These are phyloP conservation scores for Psittacula echo DNA, from an alignment of 2,797 vertebrate genomes.

Conservation along the genomic window DNA sequence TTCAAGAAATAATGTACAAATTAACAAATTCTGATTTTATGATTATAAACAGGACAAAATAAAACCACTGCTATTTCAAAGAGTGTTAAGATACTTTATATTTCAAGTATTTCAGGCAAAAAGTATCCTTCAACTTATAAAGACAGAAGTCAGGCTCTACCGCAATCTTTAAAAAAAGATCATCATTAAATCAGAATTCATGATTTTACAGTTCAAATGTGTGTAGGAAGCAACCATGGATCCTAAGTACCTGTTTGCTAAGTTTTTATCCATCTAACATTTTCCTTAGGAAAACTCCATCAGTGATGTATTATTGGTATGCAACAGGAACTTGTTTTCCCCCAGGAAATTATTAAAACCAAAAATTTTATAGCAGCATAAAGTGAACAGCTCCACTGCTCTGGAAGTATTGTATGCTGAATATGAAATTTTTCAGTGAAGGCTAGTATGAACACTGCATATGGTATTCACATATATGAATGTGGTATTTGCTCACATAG, in stretches of 20 bases:
- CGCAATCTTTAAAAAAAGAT: neutral
- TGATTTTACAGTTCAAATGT: neutral
- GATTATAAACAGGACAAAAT: neutral
- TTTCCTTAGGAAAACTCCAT: neutral
- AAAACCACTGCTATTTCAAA: neutral
- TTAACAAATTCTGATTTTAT: neutral
- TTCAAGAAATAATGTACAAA: neutral
- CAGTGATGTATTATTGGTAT: neutral
- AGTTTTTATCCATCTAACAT: neutral
- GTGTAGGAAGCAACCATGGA: neutral
- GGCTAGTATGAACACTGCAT: neutral
- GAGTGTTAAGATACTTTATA: neutral
- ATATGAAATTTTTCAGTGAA: neutral
- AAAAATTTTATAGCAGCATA: neutral
- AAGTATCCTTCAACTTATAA: neutral
- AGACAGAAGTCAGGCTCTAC: neutral
- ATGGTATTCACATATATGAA: neutral
- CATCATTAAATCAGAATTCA: neutral
- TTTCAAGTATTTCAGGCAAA: neutral
- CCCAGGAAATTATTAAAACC: neutral
- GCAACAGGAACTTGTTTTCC: neutral
- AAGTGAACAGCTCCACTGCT: neutral
- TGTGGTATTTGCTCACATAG: neutral
- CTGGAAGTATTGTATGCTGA: neutral
- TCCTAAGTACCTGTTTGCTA: neutral